These are phyloP conservation scores for Drosophila aff. DNA, from an alignment of 1,140 invertebrate genomes.

Conservation along the genomic window DNA sequence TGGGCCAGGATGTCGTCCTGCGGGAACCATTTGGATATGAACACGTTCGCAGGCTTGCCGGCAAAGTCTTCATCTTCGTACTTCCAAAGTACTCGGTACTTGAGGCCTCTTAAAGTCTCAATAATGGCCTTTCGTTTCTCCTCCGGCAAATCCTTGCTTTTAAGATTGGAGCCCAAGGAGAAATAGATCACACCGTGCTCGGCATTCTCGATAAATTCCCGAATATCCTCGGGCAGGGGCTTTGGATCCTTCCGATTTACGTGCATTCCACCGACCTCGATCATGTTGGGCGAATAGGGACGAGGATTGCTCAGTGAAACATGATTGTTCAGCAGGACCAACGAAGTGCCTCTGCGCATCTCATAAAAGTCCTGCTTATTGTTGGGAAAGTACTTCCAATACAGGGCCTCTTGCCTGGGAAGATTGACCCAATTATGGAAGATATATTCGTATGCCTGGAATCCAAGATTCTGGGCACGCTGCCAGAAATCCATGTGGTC, in stretches of 20 bases:
- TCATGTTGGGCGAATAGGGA: slow-evolving; percentile 86
- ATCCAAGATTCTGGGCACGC: slow-evolving; percentile 80
- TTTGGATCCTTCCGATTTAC: slow-evolving; percentile 66
- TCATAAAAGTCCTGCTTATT: slow-evolving; percentile 68
- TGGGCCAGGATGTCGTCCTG: slow-evolving; percentile 90
- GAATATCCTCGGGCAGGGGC: slow-evolving; percentile 84
- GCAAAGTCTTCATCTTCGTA: slow-evolving; percentile 87
- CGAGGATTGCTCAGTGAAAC: slow-evolving; percentile 85
- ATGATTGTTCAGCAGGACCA: slow-evolving; percentile 87
- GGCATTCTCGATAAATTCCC: slow-evolving; percentile 87
- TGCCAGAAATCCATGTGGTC: slow-evolving; percentile 85
- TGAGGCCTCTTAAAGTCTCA: slow-evolving; percentile 86
- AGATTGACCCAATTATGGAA: slow-evolving; percentile 48
- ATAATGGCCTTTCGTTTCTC: slow-evolving; percentile 86
- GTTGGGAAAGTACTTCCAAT: slow-evolving; percentile 78
- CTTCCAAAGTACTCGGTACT: slow-evolving; percentile 89
- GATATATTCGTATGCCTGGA: slow-evolving; percentile 33
- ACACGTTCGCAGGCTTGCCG: slow-evolving; percentile 87
- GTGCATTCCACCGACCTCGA: slow-evolving; percentile 88
- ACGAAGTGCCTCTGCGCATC: slow-evolving; percentile 80
- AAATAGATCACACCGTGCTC: slow-evolving; percentile 88
- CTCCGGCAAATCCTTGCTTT: slow-evolving; percentile 85
- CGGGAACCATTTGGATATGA: slow-evolving; percentile 89
- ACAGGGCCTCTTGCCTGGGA: slow-evolving; percentile 79
- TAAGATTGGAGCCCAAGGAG: slow-evolving; percentile 88